Conservation (phyloP, 2,888 invertebrate genomes). For the Vesta saturnalis region DNA sequence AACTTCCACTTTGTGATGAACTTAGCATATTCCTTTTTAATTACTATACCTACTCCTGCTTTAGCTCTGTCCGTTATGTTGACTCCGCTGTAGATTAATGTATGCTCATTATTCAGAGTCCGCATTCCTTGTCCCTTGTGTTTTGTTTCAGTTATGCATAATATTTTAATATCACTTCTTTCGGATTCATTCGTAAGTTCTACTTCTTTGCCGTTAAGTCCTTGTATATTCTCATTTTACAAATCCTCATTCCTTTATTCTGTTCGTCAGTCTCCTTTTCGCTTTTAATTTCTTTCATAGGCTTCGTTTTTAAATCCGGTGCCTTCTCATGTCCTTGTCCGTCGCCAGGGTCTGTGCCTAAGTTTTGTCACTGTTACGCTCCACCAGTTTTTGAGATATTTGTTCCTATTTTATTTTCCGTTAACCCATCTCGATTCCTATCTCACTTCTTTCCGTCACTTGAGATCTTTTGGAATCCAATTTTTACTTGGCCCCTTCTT, state of each 20-base stretch:
- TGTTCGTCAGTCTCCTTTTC: no score
- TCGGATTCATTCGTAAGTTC: not conserved
- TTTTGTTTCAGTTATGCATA: not conserved
- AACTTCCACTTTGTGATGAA: not conserved
- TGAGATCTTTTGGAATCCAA: no score
- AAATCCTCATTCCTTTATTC: not conserved
- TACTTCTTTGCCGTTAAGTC: not conserved
- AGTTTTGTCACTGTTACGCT: no score
- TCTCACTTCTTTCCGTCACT: no score
- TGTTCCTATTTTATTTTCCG: no score
- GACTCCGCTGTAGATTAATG: not conserved
- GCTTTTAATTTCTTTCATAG: conserved; percentile 25
- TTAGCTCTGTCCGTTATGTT: not conserved
- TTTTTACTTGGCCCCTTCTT: no score
- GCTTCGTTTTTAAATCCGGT: conserved; percentile 14
- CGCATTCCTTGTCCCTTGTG: not conserved
- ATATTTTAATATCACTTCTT: not conserved
- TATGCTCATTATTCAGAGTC: not conserved
- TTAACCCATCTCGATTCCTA: no score
- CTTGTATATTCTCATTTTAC: not conserved
- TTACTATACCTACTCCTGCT: not conserved
- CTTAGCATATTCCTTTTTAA: not conserved
- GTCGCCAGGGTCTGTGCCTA: no score
- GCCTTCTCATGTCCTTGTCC: conserved; percentile 17
- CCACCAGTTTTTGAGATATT: no score